These are phyloP conservation scores for Bubalus kerabau DNA, from an alignment of 2,113 vertebrate species.

Conservation along the genomic window DNA sequence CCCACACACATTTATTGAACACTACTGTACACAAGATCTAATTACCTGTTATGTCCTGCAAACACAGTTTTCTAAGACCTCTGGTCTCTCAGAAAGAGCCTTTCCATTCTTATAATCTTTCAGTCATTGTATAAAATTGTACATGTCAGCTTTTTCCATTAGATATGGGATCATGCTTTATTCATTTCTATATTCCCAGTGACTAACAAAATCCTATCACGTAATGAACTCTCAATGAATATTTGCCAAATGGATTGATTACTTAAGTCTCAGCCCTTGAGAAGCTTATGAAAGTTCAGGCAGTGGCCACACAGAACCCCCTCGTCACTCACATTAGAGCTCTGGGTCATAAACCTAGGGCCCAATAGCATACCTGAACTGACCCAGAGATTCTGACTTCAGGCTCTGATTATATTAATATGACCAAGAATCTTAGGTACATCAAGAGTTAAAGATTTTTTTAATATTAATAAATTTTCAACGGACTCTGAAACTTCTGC, in stretches of 20 bases:
- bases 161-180: not conserved
- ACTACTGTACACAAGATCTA: not conserved
- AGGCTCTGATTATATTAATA: not conserved
- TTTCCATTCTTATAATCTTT: not conserved
- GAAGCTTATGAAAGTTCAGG: not conserved
- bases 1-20: not conserved
- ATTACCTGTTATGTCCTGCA: not conserved
- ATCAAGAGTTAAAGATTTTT: not conserved
- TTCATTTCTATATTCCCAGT: not conserved
- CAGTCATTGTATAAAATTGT: not conserved
- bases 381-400: not conserved
- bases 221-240: not conserved
- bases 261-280: not conserved
- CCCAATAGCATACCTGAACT: not conserved
- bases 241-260: not conserved
- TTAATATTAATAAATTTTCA: not conserved
- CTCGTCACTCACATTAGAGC: not conserved
- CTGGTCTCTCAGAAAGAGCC: not conserved
- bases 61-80: not conserved
- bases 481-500: not conserved
- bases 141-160: not conserved
- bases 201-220: constrained; percentile 25
- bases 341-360: not conserved
- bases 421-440: not conserved
- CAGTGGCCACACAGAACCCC: not conserved